Evolutionary conservation across 2,797 vertebrate genomes (phyloP), one percentile per base, ranked within the genome.

Genomic region (Sebastolobus alascanus): DNA sequence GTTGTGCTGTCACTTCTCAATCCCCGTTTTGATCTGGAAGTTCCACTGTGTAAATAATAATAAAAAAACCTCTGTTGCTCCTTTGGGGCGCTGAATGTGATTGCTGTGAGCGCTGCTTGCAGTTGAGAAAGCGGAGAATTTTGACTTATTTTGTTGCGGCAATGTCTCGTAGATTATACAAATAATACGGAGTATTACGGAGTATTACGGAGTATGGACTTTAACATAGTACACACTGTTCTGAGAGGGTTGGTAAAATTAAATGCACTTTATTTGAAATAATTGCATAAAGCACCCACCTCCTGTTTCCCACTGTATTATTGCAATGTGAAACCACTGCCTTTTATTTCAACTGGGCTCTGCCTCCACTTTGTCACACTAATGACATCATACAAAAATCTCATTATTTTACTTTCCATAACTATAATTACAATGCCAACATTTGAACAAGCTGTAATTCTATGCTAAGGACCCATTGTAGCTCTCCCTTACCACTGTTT

Each of bases 381-480:
- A 35, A 35, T 13, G 14, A 59, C 12, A 67, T 68, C 22, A 35
- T 22, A 7, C 11, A 61, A 43, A 74, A 75, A 72, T 76, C 29
- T 18, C 31, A 31, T 14, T 13, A 6, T 29, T 43, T 75, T 52
- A 22, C 63, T 70, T 78, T 68, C 43, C 10, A 70, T 1, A 54
- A 64, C 50, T 56, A 20, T 46, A 70, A 81, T 73, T 68, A 63
- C 55, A 82, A 76, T 78, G 29, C 40, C 46, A 38, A 46, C 20
- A 73, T 66, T 31, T 55, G 9, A 63, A 43, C 43, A 64, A 56
- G 27, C 10, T 50, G 35, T 20, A 64, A 7, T 75, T 55, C 3
- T 52, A 3, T 22, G 18, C 58, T 58, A 8, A 72, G 33, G 27
- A 29, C 50, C 46, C 33, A 58, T 3, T 43, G 16, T 29, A 33